Evolutionary conservation across 2,797 vertebrate genomes (phyloP).

Genomic region (Gymnothorax reevesii): DNA sequence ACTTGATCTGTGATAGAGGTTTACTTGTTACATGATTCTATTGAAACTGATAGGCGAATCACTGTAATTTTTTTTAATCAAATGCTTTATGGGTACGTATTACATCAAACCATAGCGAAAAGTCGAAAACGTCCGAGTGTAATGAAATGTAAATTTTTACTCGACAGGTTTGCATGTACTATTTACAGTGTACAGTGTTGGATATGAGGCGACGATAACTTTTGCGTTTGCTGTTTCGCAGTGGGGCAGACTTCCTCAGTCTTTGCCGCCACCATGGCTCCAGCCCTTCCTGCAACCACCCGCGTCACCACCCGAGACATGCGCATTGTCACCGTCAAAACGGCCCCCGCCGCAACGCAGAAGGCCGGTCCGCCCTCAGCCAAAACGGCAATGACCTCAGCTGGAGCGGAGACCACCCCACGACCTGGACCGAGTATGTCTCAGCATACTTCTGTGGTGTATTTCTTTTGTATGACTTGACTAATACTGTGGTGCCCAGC

Average conservation of each 20-base stretch:
- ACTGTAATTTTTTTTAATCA: too few relatives aligned
- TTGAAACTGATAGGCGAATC: too few relatives aligned
- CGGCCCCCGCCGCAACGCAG: constrained; percentile 40
- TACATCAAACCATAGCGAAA: too few relatives aligned
- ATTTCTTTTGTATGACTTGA: not conserved
- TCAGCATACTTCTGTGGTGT: not conserved
- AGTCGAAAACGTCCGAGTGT: too few relatives aligned
- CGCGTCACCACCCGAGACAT: constrained; percentile 48
- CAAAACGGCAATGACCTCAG: constrained; percentile 45
- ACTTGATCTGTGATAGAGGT: too few relatives aligned
- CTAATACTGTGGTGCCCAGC: not conserved
- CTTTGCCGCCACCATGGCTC: constrained; percentile 47
- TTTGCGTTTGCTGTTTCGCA: constrained; percentile 48
- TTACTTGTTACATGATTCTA: too few relatives aligned
- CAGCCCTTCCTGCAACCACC: constrained; percentile 31
- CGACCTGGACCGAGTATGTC: constrained; percentile 51
- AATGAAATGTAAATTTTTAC: not conserved
- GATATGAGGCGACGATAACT: not conserved
- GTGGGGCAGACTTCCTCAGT: constrained; percentile 58
- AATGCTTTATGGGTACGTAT: too few relatives aligned
- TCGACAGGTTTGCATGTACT: too few relatives aligned
- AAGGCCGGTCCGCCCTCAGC: constrained; percentile 46
- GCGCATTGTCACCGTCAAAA: constrained; percentile 38
- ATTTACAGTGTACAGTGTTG: not conserved
- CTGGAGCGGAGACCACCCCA: constrained; percentile 35